Evolutionary conservation across 2,888 invertebrate species (phyloP), one percentile per base, ranked within the genome.

Genomic region (Eristalis pertinax): DNA sequence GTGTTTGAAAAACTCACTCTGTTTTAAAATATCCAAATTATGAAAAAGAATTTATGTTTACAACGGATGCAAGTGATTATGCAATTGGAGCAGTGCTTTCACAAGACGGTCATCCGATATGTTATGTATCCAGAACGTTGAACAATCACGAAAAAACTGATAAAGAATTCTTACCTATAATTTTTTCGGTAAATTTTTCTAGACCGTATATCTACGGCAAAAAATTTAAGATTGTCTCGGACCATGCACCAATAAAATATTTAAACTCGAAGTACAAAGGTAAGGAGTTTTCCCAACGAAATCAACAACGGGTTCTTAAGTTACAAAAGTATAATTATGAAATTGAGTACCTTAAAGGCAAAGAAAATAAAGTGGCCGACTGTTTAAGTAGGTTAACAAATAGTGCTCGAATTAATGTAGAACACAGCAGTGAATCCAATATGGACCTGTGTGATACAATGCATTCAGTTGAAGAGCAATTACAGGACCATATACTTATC

Each of bases 81-180:
- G n/a, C n/a, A n/a, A 88, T 76, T 88, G 2, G 89, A 87, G 82
- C 84, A 82, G 77, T 63, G n/a, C 41, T 86, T 0, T 74, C 81
- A n/a, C 83, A 84, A 62, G 29, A 88, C 1, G 80, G 68, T 10
- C 77, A 77, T 77, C 88, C 80, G 15, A 35, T 89, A 15, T 84
- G 79, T 56, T 86, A 29, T 70, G 70, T 77, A 19, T 82, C 84
- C 4, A 72, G 84, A 65, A 89, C 84, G 2, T 43, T 89, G 1
- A 86, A 89, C 5, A 69, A 73, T 22, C 68, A 81, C 26, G 84
- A 86, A 32, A 64, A 69, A 70, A 86, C 64, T 2, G 75, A 89
- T 41, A 82, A 87, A 43, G 81, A 87, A 73, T 87, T 89, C 62
- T 78, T 87, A 38, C 76, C 84, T 19, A 87, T 87, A 15, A 69